These are phyloP conservation scores for Pachliopta kotzebuea DNA, from an alignment of 2,888 invertebrate genomes.

Conservation along the genomic window DNA sequence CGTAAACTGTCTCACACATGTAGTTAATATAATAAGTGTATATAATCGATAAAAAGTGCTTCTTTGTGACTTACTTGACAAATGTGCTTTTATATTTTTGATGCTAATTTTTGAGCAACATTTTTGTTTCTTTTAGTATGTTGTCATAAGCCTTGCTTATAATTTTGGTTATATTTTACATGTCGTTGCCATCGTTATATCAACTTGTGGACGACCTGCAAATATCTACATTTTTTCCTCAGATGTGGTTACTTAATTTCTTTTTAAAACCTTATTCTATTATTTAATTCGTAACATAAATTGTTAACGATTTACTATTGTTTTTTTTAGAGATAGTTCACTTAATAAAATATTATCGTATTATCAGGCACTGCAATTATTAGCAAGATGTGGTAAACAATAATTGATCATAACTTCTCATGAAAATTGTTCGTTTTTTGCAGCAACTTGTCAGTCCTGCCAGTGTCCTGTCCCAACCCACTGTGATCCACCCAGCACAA, in stretches of 20 bases:
- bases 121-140: background rate
- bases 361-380: background rate
- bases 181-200: no score
- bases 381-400: background rate
- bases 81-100: background rate
- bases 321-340: background rate
- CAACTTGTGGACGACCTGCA: no score
- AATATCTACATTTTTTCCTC: no score
- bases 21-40: background rate
- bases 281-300: background rate
- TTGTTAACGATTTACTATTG: background rate
- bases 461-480: conserved; percentile 70
- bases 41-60: background rate
- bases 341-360: no score
- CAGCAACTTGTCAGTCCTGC: conserved; percentile 69
- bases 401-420: conserved; percentile 1
- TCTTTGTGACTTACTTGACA: background rate
- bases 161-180: background rate
- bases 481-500: conserved; percentile 73
- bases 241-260: background rate
- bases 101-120: background rate
- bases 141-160: background rate
- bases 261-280: no score
- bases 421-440: conserved; percentile 24
- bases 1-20: background rate